Conservation (phyloP, 2,888 invertebrate species). For the Xanthorhoe designata region DNA sequence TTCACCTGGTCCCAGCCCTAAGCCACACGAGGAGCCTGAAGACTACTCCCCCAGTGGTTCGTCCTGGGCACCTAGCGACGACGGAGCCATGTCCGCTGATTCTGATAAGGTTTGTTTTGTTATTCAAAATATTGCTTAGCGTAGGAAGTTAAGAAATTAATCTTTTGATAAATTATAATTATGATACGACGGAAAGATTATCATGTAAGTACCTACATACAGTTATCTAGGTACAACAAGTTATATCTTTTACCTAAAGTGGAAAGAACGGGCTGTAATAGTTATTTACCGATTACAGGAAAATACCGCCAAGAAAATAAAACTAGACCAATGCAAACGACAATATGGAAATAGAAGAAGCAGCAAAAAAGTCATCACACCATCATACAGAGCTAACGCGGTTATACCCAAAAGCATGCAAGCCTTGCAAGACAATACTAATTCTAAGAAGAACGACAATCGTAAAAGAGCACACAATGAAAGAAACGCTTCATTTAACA, state of each 20-base stretch:
- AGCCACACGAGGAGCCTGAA: constrained; percentile 53
- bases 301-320: constrained; percentile 49
- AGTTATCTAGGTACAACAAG: too few species aligned
- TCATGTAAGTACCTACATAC: too few species aligned
- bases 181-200: too few species aligned
- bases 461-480: constrained; percentile 54
- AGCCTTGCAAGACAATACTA: constrained; percentile 40
- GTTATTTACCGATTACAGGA: constrained; percentile 46
- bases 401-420: constrained; percentile 58
- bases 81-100: constrained; percentile 56
- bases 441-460: constrained; percentile 36
- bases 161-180: neutral
- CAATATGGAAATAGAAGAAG: constrained; percentile 58
- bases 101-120: constrained; percentile 50
- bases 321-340: constrained; percentile 52
- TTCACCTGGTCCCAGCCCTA: constrained; percentile 49
- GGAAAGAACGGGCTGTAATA: neutral
- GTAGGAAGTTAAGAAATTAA: neutral
- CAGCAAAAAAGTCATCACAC: constrained; percentile 56
- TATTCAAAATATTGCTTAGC: neutral
- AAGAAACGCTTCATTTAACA: constrained; percentile 46
- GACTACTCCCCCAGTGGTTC: constrained; percentile 70
- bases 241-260: too few species aligned
- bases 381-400: constrained; percentile 61
- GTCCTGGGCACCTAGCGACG: constrained; percentile 71